phyloP scores from a whole-genome alignment of 1,140 invertebrate genomes.

The Mizuhopecten yessoensis region DNA sequence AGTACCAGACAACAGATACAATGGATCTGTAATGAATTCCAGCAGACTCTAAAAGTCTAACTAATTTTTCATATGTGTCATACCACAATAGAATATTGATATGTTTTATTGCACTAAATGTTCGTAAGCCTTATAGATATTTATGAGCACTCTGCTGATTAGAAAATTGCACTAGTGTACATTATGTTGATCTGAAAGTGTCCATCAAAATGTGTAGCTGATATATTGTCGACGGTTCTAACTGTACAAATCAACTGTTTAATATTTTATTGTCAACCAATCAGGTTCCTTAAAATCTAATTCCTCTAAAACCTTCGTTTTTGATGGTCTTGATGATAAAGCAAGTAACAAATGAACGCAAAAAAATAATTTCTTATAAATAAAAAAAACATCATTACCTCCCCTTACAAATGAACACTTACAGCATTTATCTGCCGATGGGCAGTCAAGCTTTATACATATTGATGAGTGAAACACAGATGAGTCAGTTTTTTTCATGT shows the following conservation, averaged over 20 bases:
- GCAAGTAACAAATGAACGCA: not conserved
- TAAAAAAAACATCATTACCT: not conserved
- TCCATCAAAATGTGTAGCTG: not conserved
- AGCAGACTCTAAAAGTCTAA: no score
- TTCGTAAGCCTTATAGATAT: not conserved
- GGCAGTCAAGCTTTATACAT: not conserved
- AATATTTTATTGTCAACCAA: not conserved
- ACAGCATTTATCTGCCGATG: not conserved
- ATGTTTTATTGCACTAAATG: not conserved
- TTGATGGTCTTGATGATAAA: not conserved
- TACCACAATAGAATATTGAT: not conserved
- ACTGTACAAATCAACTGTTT: not conserved
- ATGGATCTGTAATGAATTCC: no score
- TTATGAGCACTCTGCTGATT: slow-evolving; percentile 6
- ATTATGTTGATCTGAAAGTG: not conserved
- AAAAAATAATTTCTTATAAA: not conserved
- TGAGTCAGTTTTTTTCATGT: not conserved
- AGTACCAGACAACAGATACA: no score
- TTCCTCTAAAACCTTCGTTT: not conserved
- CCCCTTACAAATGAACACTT: not conserved
- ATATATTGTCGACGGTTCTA: not conserved
- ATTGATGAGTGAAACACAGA: not conserved
- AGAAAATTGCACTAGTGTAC: not conserved
- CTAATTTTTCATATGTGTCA: no score
- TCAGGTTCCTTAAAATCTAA: not conserved